A percentile compares a stretch with the other conserved stretches of the same genome.
These are phyloP conservation scores for Eupithecia insigniata DNA, from an alignment of 2,888 invertebrate species.

Conservation along the genomic window DNA sequence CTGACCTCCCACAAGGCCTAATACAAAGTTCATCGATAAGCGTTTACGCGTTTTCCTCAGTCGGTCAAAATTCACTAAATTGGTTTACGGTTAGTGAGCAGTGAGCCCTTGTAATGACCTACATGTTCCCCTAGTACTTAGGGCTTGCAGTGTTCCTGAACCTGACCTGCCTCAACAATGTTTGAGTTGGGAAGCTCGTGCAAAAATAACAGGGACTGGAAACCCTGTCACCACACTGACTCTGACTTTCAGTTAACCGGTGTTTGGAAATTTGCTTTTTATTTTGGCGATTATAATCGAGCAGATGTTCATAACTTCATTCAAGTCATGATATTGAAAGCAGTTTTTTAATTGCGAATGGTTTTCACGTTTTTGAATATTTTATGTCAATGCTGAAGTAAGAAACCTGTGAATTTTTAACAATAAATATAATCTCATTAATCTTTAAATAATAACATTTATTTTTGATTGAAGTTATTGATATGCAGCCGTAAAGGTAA, in stretches of 20 bases:
- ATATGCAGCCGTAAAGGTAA: no score
- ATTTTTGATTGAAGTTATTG: no score
- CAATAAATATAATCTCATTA: no score
- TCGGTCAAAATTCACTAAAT: slow-evolving; percentile 50
- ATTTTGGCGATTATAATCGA: slow-evolving; percentile 12
- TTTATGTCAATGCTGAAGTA: background rate
- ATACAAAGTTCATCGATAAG: slow-evolving; percentile 59
- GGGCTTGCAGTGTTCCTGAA: slow-evolving; percentile 76
- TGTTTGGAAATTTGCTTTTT: slow-evolving; percentile 8
- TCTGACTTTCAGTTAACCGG: slow-evolving; percentile 15
- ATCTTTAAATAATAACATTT: no score
- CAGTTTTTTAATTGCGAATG: slow-evolving; percentile 6
- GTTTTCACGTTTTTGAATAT: background rate
- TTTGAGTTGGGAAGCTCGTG: slow-evolving; percentile 65
- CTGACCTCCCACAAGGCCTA: slow-evolving; percentile 74
- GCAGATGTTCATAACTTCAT: slow-evolving; percentile 23
- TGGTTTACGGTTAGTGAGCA: slow-evolving; percentile 46
- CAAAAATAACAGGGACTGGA: slow-evolving; percentile 75
- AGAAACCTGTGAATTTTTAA: background rate
- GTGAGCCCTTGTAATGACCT: slow-evolving; percentile 71
- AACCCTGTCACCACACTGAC: slow-evolving; percentile 53
- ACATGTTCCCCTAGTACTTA: slow-evolving; percentile 78
- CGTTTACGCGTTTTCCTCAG: slow-evolving; percentile 48
- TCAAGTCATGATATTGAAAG: slow-evolving; percentile 11
- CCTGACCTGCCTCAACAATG: slow-evolving; percentile 77